Conservation (phyloP, 1,140 invertebrate genomes). For the Potamilus streckersoni region DNA sequence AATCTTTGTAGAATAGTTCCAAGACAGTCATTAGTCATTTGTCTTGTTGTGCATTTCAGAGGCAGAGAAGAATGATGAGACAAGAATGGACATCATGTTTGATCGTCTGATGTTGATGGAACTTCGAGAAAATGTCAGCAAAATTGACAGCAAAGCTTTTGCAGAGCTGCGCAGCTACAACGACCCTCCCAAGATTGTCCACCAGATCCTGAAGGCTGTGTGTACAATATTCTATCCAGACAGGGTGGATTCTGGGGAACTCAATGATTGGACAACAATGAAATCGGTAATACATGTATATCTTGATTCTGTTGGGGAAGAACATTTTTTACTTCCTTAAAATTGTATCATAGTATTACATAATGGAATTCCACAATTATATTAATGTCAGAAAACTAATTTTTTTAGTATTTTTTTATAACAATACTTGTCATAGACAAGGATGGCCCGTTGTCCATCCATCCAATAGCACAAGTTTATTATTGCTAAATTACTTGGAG, state of each 20-base stretch:
- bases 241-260: slow-evolving; percentile 51
- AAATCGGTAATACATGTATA: slow-evolving; percentile 51
- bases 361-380: neutral
- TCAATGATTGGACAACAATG: slow-evolving; percentile 61
- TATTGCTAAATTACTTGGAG: too few relatives aligned
- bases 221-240: slow-evolving; percentile 60
- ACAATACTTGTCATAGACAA: too few relatives aligned
- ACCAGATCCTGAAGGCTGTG: slow-evolving; percentile 60
- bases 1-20: too few relatives aligned
- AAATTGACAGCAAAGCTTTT: slow-evolving; percentile 60
- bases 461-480: too few relatives aligned
- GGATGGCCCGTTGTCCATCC: too few relatives aligned
- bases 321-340: neutral
- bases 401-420: neutral
- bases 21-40: neutral
- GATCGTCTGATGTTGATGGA: slow-evolving; percentile 67
- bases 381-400: neutral
- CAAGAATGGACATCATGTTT: slow-evolving; percentile 65
- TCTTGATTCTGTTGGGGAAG: neutral
- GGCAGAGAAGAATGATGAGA: slow-evolving; percentile 58
- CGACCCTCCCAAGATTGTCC: slow-evolving; percentile 58
- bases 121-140: slow-evolving; percentile 62
- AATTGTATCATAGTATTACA: neutral
- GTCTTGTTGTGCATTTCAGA: slow-evolving; percentile 39
- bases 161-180: slow-evolving; percentile 64